phyloP scores from a whole-genome alignment of 1,140 invertebrate genomes.

The Drosophila sp. region DNA sequence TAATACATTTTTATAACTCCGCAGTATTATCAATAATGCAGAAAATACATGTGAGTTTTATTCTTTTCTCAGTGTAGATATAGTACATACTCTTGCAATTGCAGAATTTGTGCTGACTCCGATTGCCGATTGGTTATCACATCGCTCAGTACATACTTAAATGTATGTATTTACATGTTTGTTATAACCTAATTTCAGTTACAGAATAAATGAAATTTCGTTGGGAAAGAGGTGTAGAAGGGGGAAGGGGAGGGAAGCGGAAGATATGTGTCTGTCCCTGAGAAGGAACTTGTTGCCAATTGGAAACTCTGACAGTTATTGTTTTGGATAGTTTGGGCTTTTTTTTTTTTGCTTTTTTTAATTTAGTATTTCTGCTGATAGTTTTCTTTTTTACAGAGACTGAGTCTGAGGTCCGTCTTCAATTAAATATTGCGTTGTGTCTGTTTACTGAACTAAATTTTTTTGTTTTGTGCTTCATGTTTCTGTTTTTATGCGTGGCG shows the following conservation, averaged over 20 bases:
- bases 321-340: slow-evolving; percentile 25
- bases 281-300: slow-evolving; percentile 34
- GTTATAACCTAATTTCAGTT: slow-evolving; percentile 25
- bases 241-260: background rate
- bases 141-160: background rate
- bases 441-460: slow-evolving; percentile 54
- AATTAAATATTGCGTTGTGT: background rate
- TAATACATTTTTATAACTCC: no score
- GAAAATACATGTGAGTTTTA: no score
- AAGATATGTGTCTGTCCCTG: slow-evolving; percentile 9
- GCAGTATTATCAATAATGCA: no score
- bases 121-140: slow-evolving; percentile 29
- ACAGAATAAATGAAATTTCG: background rate
- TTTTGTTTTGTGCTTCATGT: slow-evolving; percentile 16
- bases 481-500: slow-evolving; percentile 61
- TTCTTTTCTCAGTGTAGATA: no score
- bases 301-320: slow-evolving; percentile 5
- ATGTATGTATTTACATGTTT: slow-evolving; percentile 9
- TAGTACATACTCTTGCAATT: slow-evolving; percentile 1
- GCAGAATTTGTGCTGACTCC: slow-evolving; percentile 23
- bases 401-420: slow-evolving; percentile 29
- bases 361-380: slow-evolving; percentile 17
- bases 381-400: slow-evolving; percentile 13
- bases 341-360: slow-evolving; percentile 3
- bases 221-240: background rate